Evolutionary conservation across 2,888 invertebrate species (phyloP).

Genomic region (Marronus borbonicus): DNA sequence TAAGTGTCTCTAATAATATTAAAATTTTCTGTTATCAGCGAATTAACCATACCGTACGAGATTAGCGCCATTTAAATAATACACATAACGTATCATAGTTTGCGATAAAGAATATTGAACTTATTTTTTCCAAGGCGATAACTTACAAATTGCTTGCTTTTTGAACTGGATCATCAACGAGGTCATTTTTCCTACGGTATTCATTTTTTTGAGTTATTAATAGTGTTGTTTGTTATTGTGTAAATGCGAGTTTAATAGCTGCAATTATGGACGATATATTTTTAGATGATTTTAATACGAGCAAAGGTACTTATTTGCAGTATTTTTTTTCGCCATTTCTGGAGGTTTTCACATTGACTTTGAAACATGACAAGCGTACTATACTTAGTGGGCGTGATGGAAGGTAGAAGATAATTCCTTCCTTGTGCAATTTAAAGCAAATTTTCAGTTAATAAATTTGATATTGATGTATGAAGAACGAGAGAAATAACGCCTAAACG

Average conservation of each 20-base stretch:
- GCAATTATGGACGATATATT: conserved; percentile 3
- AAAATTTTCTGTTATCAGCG: conserved; percentile 6
- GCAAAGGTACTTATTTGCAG: not conserved
- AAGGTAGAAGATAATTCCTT: too few species aligned
- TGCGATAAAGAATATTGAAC: conserved; percentile 12
- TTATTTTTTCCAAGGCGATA: conserved; percentile 13
- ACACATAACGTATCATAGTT: not conserved
- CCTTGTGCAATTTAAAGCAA: too few species aligned
- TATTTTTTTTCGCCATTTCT: not conserved
- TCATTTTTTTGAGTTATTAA: not conserved
- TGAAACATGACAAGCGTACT: too few species aligned
- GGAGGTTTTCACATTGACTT: not conserved
- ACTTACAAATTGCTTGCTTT: conserved; percentile 13
- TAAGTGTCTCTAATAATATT: not conserved
- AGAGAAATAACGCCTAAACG: too few species aligned
- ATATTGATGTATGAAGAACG: too few species aligned
- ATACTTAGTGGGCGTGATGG: too few species aligned
- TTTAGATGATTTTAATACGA: not conserved
- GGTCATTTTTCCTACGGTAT: not conserved
- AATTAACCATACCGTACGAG: conserved; percentile 7
- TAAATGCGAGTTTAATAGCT: conserved; percentile 1
- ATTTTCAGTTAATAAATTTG: too few species aligned
- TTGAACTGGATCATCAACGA: conserved; percentile 6
- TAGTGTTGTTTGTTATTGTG: not conserved
- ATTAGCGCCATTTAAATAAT: conserved; percentile 17